These are phyloP conservation scores for Margaritifera margaritifera DNA, from an alignment of 2,888 invertebrate genomes.

Conservation along the genomic window DNA sequence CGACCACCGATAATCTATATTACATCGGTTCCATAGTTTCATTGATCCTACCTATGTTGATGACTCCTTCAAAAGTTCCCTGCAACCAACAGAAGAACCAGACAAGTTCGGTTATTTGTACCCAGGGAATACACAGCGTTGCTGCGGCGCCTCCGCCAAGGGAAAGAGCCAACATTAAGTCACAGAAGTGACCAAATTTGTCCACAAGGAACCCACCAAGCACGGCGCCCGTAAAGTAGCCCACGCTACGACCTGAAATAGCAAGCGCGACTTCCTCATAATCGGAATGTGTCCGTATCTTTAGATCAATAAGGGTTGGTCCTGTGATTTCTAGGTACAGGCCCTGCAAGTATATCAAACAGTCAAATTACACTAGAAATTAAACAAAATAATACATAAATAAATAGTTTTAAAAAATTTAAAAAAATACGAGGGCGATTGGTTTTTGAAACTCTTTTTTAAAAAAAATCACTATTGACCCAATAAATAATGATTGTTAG, in stretches of 20 bases:
- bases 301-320: constrained; percentile 53
- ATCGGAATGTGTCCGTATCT: constrained; percentile 36
- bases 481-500: no score
- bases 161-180: constrained; percentile 43
- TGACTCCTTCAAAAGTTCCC: constrained; percentile 52
- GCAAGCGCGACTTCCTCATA: constrained; percentile 54
- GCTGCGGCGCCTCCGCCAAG: constrained; percentile 36
- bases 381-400: neutral
- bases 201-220: constrained; percentile 44
- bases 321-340: constrained; percentile 47
- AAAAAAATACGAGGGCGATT: no score
- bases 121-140: constrained; percentile 38
- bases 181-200: constrained; percentile 30
- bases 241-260: constrained; percentile 44
- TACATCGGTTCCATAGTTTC: no score
- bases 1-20: no score
- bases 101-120: constrained; percentile 23
- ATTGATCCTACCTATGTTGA: constrained; percentile 42
- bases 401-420: no score
- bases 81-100: constrained; percentile 42
- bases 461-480: no score
- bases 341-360: constrained; percentile 24
- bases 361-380: neutral
- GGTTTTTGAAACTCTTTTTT: no score
- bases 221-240: constrained; percentile 37